Base-by-base conservation (phyloP, 2,888 invertebrate species). In the Lasioglossum morio region DNA sequence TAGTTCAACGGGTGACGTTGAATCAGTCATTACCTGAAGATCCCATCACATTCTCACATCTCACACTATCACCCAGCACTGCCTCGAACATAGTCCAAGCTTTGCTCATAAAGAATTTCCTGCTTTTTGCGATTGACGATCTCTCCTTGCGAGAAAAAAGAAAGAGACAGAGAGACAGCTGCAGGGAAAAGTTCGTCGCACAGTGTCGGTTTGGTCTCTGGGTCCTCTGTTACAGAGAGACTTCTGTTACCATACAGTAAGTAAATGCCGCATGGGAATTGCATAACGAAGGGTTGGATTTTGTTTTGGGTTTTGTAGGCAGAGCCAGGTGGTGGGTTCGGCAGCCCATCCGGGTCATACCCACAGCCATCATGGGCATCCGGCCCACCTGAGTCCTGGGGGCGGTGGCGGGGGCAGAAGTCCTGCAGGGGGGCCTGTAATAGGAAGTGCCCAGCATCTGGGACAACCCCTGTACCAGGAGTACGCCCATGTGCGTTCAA, bases 391-490 rank as follows among this genome's bases (percentile, higher is more conserved):
- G 87, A 94, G 94, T 88, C 94, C 93, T 75, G 94, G 94, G 69
- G 93, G 92, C 84, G 91, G 91, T 85, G 92, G 93, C 74, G 93
- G 94, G 74, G 94, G 94, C 86, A 89, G 94, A 90, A 94, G 95
- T 92, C 94, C 94, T 80, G 92, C 93, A 70, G 93, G 93, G 77
- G 94, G 94, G 63, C 95, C 93, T 91, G 95, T 94, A 93, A 96
- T 93, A 94, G 96, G 93, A 90, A 96, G 92, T 95, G 96, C 89
- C 96, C 96, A 89, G 95, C 96, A 94, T 95, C 96, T 95, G 85
- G 96, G 96, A 8, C 97, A 97, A 92, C 97, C 97, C 46, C 95
- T 97, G 57, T 97, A 97, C 93, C 96, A 96, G 91, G 96, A 97
- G 93, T 95, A 95, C 88, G 94, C 94, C 74, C 95, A 95, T 85